phyloP scores from a whole-genome alignment of 1,140 invertebrate genomes.

The Harpegnathos saltator region DNA sequence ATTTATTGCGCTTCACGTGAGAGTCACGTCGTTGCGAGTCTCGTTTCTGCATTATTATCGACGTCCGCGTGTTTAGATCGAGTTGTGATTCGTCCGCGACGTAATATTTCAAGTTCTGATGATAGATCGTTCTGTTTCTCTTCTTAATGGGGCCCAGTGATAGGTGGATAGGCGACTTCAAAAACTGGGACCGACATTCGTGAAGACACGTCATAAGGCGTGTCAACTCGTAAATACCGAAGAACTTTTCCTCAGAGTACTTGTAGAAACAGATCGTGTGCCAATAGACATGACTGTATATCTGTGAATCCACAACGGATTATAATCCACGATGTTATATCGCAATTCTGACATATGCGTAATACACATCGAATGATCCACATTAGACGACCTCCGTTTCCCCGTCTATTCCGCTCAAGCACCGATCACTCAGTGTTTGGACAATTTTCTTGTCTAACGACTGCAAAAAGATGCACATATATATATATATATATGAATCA shows the following conservation, averaged over 20 bases:
- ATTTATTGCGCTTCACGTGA: slow-evolving; percentile 49
- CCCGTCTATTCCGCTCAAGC: background rate
- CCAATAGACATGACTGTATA: too few species aligned
- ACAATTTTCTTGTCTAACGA: background rate
- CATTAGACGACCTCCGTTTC: background rate
- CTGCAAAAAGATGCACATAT: too few species aligned
- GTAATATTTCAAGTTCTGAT: slow-evolving; percentile 40
- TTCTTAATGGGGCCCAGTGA: slow-evolving; percentile 5
- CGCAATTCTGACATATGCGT: too few species aligned
- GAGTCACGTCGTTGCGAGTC: slow-evolving; percentile 26
- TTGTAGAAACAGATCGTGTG: too few species aligned
- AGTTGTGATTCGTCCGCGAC: slow-evolving; percentile 14
- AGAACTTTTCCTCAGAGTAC: too few species aligned
- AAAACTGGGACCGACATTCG: background rate
- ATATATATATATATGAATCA: slow-evolving; percentile 13
- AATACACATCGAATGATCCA: background rate
- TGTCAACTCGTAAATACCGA: background rate
- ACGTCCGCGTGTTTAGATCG: slow-evolving; percentile 18
- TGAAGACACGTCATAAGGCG: background rate
- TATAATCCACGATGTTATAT: too few species aligned
- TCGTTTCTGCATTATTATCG: slow-evolving; percentile 56
- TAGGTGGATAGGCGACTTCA: background rate
- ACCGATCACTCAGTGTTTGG: background rate
- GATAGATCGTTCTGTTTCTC: slow-evolving; percentile 26
- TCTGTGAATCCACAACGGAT: too few species aligned